Base-by-base conservation (phyloP, 53 echinoderm and acorn worm species). In the Pentamera pediparva region DNA sequence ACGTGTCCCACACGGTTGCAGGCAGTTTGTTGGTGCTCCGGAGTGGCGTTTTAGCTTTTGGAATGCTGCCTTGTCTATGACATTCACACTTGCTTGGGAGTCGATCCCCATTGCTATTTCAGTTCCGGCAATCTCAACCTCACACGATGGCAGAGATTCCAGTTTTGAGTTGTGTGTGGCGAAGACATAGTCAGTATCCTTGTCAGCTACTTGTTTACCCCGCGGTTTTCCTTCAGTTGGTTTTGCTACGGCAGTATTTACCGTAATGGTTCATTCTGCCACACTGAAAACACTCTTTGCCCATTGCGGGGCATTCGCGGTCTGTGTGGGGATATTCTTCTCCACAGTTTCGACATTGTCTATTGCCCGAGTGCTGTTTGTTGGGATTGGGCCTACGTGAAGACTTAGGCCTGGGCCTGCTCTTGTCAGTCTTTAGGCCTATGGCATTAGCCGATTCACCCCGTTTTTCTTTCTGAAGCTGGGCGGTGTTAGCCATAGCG, bases 231-330 rank as follows among this genome's bases (percentile, higher is more conserved):
- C 20, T 62, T 20, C 37, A 17, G 12, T 20, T 54, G 9, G 55
- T 21, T 27, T n/a, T 54, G 57, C 56, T 56, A 31, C 76, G 38
- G 34, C 59, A 80, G n/a, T 70, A 41, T 34, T 67, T 57, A 2
- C 59, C 71, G 32, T 58, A 80, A 39, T 80, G 80, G 80, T 80
- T 70, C 6, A 56, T 5, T 41, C 57, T 79, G 22, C 67, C 39
- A 22, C 80, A 79, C 2, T 65, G 70, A 40, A 58, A 17, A 13
- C 80, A 80, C 20, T 54, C 69, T 56, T 59, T 80, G 59, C 72
- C 80, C 62, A 71, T 80, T 5, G 71, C 71, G 9, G 60, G 80
- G 13, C 80, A 80, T 8, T 55, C 56, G n/a, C n/a, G n/a, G 27
- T 72, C 71, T 12, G 34, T 34, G 35, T 80, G 80, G 17, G 80